These are phyloP conservation scores for Rhagium mordax DNA, from an alignment of 2,888 invertebrate genomes.

Conservation along the genomic window DNA sequence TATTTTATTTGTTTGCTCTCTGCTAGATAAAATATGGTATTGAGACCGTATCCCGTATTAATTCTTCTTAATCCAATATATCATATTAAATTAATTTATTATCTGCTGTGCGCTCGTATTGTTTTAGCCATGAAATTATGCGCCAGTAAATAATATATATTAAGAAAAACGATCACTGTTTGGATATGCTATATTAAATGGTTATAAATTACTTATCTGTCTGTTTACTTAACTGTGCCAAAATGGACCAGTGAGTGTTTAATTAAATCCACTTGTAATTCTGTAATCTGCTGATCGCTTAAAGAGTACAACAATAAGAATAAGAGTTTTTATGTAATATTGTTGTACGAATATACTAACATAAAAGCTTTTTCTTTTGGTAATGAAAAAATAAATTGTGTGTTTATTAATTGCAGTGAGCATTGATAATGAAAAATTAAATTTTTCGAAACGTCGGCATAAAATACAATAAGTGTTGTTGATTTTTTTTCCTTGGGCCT, in stretches of 20 bases:
- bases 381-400: too few species aligned
- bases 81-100: constrained; percentile 18
- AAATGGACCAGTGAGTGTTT: not conserved
- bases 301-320: too few species aligned
- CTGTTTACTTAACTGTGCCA: not conserved
- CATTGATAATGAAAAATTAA: too few species aligned
- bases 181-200: not conserved
- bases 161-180: not conserved
- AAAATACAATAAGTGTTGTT: too few species aligned
- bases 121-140: not conserved
- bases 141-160: not conserved
- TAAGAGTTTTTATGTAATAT: too few species aligned
- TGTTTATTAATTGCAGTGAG: too few species aligned
- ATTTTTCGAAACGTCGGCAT: too few species aligned
- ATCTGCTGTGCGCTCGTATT: not conserved
- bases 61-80: constrained; percentile 13
- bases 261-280: not conserved
- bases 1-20: constrained; percentile 15
- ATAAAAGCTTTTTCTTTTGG: too few species aligned
- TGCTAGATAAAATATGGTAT: constrained; percentile 12
- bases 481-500: too few species aligned
- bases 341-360: too few species aligned
- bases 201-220: not conserved
- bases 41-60: constrained; percentile 9
- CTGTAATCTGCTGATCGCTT: too few species aligned